Base-by-base conservation (phyloP, 2,797 vertebrate species). In the Macropodus opercularis region DNA sequence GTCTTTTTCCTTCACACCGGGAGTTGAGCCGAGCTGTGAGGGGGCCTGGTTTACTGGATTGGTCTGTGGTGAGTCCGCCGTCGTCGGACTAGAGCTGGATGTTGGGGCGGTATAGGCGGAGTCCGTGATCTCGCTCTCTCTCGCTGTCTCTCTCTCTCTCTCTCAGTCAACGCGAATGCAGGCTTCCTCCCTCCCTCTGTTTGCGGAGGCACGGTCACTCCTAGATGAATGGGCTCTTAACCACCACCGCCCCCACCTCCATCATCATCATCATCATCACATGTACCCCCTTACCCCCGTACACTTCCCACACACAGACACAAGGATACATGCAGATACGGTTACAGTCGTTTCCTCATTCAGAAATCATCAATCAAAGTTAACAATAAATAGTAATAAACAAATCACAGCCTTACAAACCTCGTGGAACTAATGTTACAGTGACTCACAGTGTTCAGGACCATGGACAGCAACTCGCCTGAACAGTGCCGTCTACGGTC, bases 51-150 rank as follows among this genome's bases (percentile, higher is more conserved):
- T 87, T 71, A 29, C 58, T 64, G 54, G 49, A 69, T 65, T 65
- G 84, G 47, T 80, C 69, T 66, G 67, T 69, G 77, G 69, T 67
- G 75, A 51, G 69, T 74, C 70, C 57, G 61, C 83, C 72, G 74
- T 64, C 71, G 71, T 60, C 68, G 63, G 75, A 77, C 80, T 79
- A 48, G 56, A 77, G 75, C 79, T 77, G 69, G 75, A 72, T 78
- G 79, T 38, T 65, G 67, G 46, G 74, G 61, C 55, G 74, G 62
- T 54, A 73, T 64, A 81, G 89, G 90, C 77, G 89, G 89, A 91
- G 90, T 83, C 72, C 72, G 72, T 48, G 40, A 17, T 31, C 22
- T 49, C 8, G 22, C 53, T 38, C 18, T 31, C 46, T 17, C 51
- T 36, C 62, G n/a, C n/a, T n/a, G n/a, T n/a, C 63, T 29, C 42